Percentiles rank a stretch among this genome's conserved stretches.
Conservation (phyloP, 2,113 vertebrate species). For the Mobula hypostoma region DNA sequence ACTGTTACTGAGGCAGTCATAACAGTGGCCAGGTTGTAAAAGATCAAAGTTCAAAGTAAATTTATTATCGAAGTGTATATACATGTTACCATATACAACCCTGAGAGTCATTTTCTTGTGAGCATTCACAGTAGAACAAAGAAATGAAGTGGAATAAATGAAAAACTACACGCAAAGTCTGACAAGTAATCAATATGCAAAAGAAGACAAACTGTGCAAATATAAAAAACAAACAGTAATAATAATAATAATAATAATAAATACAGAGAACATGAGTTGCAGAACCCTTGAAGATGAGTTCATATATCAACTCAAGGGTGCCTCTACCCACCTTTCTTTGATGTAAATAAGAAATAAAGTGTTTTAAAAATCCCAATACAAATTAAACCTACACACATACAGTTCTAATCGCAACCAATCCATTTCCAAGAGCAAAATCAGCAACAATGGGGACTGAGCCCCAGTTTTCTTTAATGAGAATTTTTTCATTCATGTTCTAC, state of each 20-base stretch:
- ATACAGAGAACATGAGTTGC: too few relatives aligned
- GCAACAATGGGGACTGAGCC: background rate
- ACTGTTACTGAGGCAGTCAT: background rate
- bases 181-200: too few relatives aligned
- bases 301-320: background rate
- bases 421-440: background rate
- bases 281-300: too few relatives aligned
- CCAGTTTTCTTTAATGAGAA: background rate
- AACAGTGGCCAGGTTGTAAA: background rate
- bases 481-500: background rate
- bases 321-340: background rate
- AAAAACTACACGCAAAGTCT: too few relatives aligned
- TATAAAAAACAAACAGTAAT: too few relatives aligned
- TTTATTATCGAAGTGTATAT: too few relatives aligned
- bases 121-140: too few relatives aligned
- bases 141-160: too few relatives aligned
- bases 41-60: background rate
- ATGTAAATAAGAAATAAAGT: background rate
- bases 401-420: background rate
- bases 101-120: too few relatives aligned
- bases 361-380: background rate
- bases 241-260: too few relatives aligned
- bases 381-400: background rate
- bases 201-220: too few relatives aligned
- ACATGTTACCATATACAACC: too few relatives aligned